Percentiles rank a stretch among this genome's conserved stretches.
Conservation (phyloP, 2,113 vertebrate species). For the Hepsetus odoe region DNA sequence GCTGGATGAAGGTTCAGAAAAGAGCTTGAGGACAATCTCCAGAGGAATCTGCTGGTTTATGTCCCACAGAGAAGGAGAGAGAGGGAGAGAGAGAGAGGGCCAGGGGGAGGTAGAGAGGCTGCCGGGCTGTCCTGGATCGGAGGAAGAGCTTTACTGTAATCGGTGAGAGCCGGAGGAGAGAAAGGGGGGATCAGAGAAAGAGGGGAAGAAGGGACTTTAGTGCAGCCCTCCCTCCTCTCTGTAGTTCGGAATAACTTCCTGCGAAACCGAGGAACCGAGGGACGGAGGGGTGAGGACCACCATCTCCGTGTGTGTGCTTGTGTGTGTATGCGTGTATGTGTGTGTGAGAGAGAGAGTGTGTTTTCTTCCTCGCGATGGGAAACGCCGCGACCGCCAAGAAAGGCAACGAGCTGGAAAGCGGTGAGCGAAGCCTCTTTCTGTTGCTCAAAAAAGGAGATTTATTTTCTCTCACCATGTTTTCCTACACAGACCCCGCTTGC, state of each 20-base stretch:
- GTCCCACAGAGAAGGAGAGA: not conserved
- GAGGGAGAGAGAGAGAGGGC: not conserved
- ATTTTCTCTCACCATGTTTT: no score
- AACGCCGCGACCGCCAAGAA: slow-evolving; percentile 94
- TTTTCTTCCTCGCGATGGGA: slow-evolving; percentile 81
- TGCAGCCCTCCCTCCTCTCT: not conserved
- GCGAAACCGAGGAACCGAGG: not conserved
- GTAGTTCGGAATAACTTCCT: not conserved
- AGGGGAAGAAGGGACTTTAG: not conserved
- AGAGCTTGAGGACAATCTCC: not conserved
- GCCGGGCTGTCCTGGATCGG: not conserved
- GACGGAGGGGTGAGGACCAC: not conserved
- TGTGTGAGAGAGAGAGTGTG: not conserved
- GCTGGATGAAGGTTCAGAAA: no score
- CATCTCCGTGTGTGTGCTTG: not conserved
- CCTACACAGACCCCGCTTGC: no score
- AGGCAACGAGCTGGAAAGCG: slow-evolving; percentile 95
- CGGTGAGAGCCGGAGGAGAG: not conserved
- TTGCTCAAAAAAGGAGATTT: no score
- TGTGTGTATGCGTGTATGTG: not conserved
- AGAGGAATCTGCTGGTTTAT: not conserved
- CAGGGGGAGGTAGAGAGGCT: not conserved
- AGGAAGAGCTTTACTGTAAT: slow-evolving; percentile 3
- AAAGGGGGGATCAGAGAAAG: not conserved
- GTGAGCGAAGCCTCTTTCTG: slow-evolving; percentile 60